phyloP scores from a whole-genome alignment of 2,113 vertebrate species.

The Ia io region DNA sequence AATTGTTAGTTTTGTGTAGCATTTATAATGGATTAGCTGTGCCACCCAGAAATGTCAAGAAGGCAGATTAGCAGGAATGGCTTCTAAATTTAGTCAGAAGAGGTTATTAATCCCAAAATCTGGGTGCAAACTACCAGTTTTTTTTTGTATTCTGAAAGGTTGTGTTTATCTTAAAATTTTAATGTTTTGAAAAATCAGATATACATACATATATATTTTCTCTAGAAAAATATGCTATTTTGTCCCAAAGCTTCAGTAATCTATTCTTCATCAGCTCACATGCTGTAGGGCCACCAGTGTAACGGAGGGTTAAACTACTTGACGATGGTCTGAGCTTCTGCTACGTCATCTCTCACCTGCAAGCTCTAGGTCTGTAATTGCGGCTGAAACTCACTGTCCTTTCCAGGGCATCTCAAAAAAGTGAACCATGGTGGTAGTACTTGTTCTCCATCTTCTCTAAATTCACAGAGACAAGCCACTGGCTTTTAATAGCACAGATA shows the following conservation, averaged over 20 bases:
- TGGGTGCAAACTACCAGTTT: neutral
- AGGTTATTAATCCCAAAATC: neutral
- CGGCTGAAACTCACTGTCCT: neutral
- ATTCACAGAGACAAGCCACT: neutral
- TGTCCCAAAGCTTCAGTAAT: neutral
- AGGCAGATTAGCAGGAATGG: neutral
- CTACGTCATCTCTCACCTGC: conserved; percentile 36
- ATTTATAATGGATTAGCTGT: conserved; percentile 13
- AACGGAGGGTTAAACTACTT: conserved; percentile 14
- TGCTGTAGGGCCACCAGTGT: conserved; percentile 52
- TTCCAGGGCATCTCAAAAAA: neutral
- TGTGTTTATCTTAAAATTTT: neutral
- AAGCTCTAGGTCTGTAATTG: conserved; percentile 49
- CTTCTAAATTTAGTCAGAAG: neutral
- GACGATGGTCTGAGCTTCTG: conserved; percentile 51
- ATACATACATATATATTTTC: neutral
- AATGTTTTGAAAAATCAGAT: neutral
- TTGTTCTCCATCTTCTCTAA: neutral
- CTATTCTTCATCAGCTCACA: conserved; percentile 59
- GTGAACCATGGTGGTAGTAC: neutral
- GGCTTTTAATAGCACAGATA: neutral
- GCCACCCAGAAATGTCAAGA: neutral
- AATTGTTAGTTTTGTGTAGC: conserved; percentile 19
- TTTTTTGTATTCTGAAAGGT: neutral
- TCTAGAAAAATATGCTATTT: neutral